Evolutionary conservation across 2,797 vertebrate genomes (phyloP), one percentile per base, ranked within the genome.

Genomic region (Mus spretus): DNA sequence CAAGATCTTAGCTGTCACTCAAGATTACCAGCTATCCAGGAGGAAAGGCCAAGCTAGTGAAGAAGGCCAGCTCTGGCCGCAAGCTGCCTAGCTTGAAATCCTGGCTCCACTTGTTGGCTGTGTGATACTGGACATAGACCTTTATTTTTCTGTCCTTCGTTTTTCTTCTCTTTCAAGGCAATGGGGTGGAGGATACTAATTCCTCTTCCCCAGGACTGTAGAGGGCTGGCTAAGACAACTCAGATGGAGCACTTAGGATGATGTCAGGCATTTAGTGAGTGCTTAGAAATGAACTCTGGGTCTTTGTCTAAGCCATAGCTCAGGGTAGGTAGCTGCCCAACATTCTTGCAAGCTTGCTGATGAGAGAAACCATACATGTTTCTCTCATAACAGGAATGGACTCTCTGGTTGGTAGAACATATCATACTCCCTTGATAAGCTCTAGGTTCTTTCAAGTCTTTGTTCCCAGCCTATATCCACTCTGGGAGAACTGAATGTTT

Each of bases 391-490:
- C 15, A 86, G 63, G n/a, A 1, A 55, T 57, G 77, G 31, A 9
- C 28, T 94, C 88, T 78, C 63, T 59, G 12, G 6, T 31, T 44
- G 37, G 72, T 57, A 28, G 61, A 63, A 63, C 61, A 28, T 63
- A 26, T 63, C 24, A 63, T 5, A 53, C 22, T 15, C 10, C 85
- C 34, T 79, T 87, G n/a, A 53, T 57, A 12, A 12, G 6, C 47
- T 87, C 91, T 94, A 47, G 55, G n/a, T 80, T 89, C 40, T 82
- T 93, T 83, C 80, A 74, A n/a, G 44, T 87, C 53, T 50, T 22
- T 19, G 19, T 59, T 77, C 40, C 28, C 14, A 47, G 2, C 22
- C 5, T 17, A 14, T 3, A 6, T 70, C 57, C 26, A 24, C 65
- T 96, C 24, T 12, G 31, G 84, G 75, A 89, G 74, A 88, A 65